Evolutionary conservation across 2,797 vertebrate species (phyloP).

Genomic region (Pelobates cultripes): DNA sequence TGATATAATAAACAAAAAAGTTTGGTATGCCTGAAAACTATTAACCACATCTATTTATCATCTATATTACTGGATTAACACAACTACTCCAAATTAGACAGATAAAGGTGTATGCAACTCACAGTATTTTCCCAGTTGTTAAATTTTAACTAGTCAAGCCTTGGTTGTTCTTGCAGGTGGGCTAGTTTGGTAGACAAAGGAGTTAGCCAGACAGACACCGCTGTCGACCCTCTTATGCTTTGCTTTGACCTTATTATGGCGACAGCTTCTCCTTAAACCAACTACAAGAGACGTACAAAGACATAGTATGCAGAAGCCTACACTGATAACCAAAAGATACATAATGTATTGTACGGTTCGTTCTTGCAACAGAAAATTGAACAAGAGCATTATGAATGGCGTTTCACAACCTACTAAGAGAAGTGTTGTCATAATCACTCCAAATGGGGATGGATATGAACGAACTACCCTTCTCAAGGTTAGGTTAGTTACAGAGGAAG

Average conservation of each 20-base stretch:
- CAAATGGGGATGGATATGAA: constrained; percentile 25
- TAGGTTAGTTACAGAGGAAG: not conserved
- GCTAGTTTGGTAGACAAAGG: constrained; percentile 46
- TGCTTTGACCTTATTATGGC: constrained; percentile 13
- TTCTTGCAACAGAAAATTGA: constrained; percentile 8
- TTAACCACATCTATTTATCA: too few relatives aligned
- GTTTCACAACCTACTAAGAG: constrained; percentile 34
- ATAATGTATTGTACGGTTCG: constrained; percentile 3
- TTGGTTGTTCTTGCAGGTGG: constrained; percentile 1
- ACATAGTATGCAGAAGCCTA: constrained; percentile 15
- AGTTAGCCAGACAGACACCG: constrained; percentile 41
- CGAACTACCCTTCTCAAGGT: constrained; percentile 29
- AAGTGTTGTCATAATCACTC: constrained; percentile 25
- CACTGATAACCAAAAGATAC: constrained; percentile 21
- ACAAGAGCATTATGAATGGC: constrained; percentile 14
- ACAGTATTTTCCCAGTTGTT: not conserved
- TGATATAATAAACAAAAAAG: too few relatives aligned
- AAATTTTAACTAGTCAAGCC: not conserved
- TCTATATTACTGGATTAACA: too few relatives aligned
- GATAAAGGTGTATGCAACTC: too few relatives aligned
- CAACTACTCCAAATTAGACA: too few relatives aligned
- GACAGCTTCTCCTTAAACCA: constrained; percentile 9
- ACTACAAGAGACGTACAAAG: constrained; percentile 1
- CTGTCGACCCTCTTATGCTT: constrained; percentile 27
- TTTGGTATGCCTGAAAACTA: too few relatives aligned